Evolutionary conservation across 1,140 invertebrate genomes (phyloP), one percentile per base, ranked within the genome.

Genomic region (Aphis craccivora): DNA sequence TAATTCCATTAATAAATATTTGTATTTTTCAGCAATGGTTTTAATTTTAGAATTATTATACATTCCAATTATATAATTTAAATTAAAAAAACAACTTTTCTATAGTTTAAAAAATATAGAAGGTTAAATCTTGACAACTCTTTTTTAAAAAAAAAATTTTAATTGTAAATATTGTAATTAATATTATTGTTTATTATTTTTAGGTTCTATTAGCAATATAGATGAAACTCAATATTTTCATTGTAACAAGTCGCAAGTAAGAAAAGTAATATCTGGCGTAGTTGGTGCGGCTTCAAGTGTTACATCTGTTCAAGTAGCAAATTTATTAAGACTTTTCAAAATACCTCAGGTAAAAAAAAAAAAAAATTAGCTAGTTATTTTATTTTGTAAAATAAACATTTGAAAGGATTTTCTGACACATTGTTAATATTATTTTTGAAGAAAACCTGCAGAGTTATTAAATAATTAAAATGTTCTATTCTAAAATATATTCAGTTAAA

Each of bases 251-350:
- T 98, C 97, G 2, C 97, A 97, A 94, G 96, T 98, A 89, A 96
- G 97, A 67, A 98, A 98, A 95, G 97, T 99, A 30, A 99, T 99
- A 94, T 98, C 98, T 7, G 99, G 98, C 0, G 98, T 99, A 11
- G 97, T 99, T n/a, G 98, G 98, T 7, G 99, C 98, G 9, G 98
- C 98, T 1, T 99, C 98, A 86, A 98, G 98, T 94, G 98, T 99
- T 76, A 99, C 98, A 25, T 99, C 98, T 9, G 99, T 99, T 94
- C 98, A 99, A 96, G 98, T 99, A 40, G 98, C 98, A 67, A 99
- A 99, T 96, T 96, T 99, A 88, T 96, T 99, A 81, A 96, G 98
- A 83, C 97, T 99, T 14, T 99, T 99, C 95, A 98, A 97, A 95
- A 99, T 99, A 95, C 98, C 98, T 30, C 98, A 99, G 97, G 98